Evolutionary conservation across 2,113 vertebrate genomes (phyloP), one percentile per base, ranked within the genome.

Genomic region (Pelusios castaneus): DNA sequence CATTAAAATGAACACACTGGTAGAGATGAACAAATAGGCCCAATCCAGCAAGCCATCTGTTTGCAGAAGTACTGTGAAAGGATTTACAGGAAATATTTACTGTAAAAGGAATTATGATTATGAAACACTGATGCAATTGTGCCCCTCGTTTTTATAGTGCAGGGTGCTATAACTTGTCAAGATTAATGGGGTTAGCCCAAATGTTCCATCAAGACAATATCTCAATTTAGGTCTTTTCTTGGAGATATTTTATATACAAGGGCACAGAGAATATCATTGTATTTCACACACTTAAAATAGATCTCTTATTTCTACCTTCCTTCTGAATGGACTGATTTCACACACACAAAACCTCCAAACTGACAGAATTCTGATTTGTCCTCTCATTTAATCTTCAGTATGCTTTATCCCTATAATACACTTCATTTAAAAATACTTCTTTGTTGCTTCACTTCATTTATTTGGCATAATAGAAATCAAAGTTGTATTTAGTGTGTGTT

Each of bases 371-470:
- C 63, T 49, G 47, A 87, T 92, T 82, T 97, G 82, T 58, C 56
- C 96, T 97, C 93, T 95, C 58, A 87, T 95, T 97, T 97, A 97
- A 95, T 95, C 75, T 94, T 93, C 84, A 91, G 12, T 94, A 70
- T 92, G 92, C 41, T 97, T 97, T 90, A 89, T 92, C 29, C 49
- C 75, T 91, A 90, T 96, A 96, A 94, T 75, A 92, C 89, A 97
- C 89, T 95, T 97, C 14, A 95, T 97, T 97, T 97, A 94, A n/a
- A 97, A 96, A 92, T 87, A 56, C 41, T 90, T 97, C 8, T 85
- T 95, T 97, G 52, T 96, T 97, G 90, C 91, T 97, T 97, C 95
- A 95, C 87, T 97, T 97, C 91, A 97, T 97, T 97, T 98, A 94
- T 95, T 96, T 96, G 93, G 31, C 81, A 96, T 95, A 97, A 97